Evolutionary conservation across 2,797 vertebrate genomes (phyloP).

Genomic region (Arnoldichthys spilopterus): DNA sequence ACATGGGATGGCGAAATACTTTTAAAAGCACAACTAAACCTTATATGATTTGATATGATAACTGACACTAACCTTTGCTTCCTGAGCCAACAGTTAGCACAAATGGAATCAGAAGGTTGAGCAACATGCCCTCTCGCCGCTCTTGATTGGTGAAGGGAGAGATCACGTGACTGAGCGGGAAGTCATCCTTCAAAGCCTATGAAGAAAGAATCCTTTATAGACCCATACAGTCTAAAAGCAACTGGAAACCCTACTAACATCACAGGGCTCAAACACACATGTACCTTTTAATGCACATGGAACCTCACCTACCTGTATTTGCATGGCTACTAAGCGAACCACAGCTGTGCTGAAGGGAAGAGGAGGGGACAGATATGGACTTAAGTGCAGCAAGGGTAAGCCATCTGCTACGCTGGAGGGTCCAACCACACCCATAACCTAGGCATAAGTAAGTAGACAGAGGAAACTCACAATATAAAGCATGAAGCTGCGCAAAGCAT

Average conservation of each 20-base stretch:
- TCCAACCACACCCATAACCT: slow-evolving; percentile 99
- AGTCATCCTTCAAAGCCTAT: slow-evolving; percentile 98
- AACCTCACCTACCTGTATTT: slow-evolving; percentile 89
- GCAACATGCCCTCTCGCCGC: slow-evolving; percentile 97
- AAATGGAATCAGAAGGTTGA: slow-evolving; percentile 98
- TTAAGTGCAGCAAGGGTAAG: slow-evolving; percentile 97
- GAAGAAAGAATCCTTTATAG: neutral
- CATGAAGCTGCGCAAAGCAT: neutral
- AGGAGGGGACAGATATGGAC: slow-evolving; percentile 98
- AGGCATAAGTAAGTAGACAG: slow-evolving; percentile 66
- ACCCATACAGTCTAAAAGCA: neutral
- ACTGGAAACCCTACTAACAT: neutral
- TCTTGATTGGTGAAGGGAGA: slow-evolving; percentile 99
- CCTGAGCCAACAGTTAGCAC: slow-evolving; percentile 98
- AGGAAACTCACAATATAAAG: neutral
- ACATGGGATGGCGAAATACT: neutral
- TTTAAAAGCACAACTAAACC: neutral
- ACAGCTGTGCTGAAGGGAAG: slow-evolving; percentile 99
- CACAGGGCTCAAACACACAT: neutral
- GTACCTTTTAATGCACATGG: neutral
- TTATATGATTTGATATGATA: neutral
- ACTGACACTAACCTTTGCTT: slow-evolving; percentile 89
- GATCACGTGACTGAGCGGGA: slow-evolving; percentile 97
- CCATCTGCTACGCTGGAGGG: slow-evolving; percentile 99
- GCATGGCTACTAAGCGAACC: slow-evolving; percentile 96